Evolutionary conservation across 2,888 invertebrate species (phyloP), one percentile per base, ranked within the genome.

Genomic region (Tribolium freemani): DNA sequence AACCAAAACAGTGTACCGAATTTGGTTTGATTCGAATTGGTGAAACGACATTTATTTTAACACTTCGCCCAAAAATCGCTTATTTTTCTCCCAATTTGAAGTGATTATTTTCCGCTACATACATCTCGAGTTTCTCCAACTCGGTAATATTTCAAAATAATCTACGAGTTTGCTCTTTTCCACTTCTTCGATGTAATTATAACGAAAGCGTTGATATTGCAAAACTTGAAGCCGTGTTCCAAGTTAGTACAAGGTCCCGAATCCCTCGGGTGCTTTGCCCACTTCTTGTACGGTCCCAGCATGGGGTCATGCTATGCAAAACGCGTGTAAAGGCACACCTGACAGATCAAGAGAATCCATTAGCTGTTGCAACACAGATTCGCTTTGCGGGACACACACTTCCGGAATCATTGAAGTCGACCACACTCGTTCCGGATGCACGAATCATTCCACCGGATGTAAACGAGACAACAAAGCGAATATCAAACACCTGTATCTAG

Each of bases 111-210:
- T 48, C 48, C 16, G 11, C 48, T 13, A 11, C 48, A 48, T 48
- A 48, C 13, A 48, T 51, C 30, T 9, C 11, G 48, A 60, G 26
- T 51, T 63, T 63, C 31, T 30, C 48, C 48, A 61, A 61, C 21
- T 46, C 50, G 10, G 63, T 38, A 21, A 63, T 63, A 63, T 63
- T 63, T 63, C 63, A 63, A 31, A 51, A 63, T 63, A 63, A 63
- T 63, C 30, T 50, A 63, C 50, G 63, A 51, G 48, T 63, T 6
- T 26, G 13, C 38, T 51, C 38, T 51, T 63, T 48, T 20, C 48
- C 26, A 63, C 30, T 63, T 63, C 30, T 48, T 13, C 11, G 50
- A 50, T 31, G 50, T 63, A 63, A 63, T 63, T 63, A 63, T 38
- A 11, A 51, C 50, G 26, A 26, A 63, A 60, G 20, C 45, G 60